These are phyloP conservation scores for Microcebus ravelobensis DNA, from an alignment of 2,113 vertebrate species.

Conservation along the genomic window DNA sequence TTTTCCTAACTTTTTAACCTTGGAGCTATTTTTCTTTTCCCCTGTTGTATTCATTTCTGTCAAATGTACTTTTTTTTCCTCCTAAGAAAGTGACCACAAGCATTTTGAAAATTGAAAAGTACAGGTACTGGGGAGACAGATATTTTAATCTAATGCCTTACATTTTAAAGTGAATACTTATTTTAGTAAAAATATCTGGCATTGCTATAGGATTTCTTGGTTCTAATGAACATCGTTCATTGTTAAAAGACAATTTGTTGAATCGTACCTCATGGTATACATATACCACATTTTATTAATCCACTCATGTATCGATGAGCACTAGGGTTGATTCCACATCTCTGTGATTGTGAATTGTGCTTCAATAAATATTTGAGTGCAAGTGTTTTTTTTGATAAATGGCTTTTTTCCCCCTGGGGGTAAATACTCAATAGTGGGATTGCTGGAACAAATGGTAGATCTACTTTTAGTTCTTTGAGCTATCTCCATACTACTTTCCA, in stretches of 20 bases:
- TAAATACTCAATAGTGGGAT: too few species aligned
- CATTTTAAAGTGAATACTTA: neutral
- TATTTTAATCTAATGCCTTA: slow-evolving; percentile 6
- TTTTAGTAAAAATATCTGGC: neutral
- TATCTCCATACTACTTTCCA: too few species aligned
- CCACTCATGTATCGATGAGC: too few species aligned
- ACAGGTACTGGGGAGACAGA: neutral
- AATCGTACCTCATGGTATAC: too few species aligned
- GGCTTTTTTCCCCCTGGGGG: too few species aligned
- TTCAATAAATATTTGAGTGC: too few species aligned
- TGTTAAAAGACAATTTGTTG: slow-evolving; percentile 44
- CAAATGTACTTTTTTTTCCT: neutral
- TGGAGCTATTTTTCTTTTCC: slow-evolving; percentile 66
- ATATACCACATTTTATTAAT: too few species aligned
- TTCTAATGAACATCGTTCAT: slow-evolving; percentile 19
- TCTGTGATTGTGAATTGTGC: too few species aligned
- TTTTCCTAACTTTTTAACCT: slow-evolving; percentile 57
- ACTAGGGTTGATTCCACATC: too few species aligned
- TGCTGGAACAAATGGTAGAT: too few species aligned
- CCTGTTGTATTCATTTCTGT: slow-evolving; percentile 38
- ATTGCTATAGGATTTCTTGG: neutral
- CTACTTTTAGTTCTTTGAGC: too few species aligned
- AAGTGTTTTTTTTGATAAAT: too few species aligned
- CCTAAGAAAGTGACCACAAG: neutral
- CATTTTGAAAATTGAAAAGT: neutral